Evolutionary conservation across 2,797 vertebrate species (phyloP).

Genomic region (Poecilia wingei): DNA sequence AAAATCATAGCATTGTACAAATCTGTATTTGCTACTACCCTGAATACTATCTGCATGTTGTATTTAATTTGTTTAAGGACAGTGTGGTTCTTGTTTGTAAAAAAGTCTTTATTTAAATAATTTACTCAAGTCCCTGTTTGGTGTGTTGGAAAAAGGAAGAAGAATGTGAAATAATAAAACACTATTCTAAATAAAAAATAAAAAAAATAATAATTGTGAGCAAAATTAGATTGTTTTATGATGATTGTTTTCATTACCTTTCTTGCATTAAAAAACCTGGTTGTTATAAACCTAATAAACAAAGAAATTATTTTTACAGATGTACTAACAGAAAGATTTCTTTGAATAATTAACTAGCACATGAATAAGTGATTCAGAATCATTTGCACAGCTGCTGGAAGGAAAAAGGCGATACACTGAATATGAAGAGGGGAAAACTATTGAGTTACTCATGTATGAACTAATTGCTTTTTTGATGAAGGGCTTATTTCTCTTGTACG

Average conservation of each 20-base stretch:
- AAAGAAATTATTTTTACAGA: slow-evolving; percentile 1
- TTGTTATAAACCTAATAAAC: not conserved
- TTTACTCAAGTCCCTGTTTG: not conserved
- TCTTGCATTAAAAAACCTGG: not conserved
- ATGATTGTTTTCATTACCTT: not conserved
- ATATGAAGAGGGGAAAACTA: slow-evolving; percentile 14
- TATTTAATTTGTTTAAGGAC: not conserved
- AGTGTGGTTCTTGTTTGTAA: not conserved
- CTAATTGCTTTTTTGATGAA: slow-evolving; percentile 27
- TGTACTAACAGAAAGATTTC: not conserved
- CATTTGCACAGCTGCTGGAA: slow-evolving; percentile 10
- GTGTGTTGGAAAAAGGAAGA: slow-evolving; percentile 6
- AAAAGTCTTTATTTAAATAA: slow-evolving; percentile 12
- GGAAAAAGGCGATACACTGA: slow-evolving; percentile 11
- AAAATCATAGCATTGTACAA: not conserved
- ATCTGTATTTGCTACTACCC: not conserved
- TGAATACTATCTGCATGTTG: not conserved
- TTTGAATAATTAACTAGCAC: slow-evolving; percentile 21
- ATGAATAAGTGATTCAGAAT: slow-evolving; percentile 21
- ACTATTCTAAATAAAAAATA: not conserved
- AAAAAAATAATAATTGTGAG: not conserved
- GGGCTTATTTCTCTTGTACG: slow-evolving; percentile 19
- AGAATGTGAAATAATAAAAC: not conserved
- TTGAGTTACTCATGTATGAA: slow-evolving; percentile 11
- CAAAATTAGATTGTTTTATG: not conserved